These are phyloP conservation scores for Meriones unguiculatus DNA, from an alignment of 2,113 vertebrate genomes.

Conservation along the genomic window DNA sequence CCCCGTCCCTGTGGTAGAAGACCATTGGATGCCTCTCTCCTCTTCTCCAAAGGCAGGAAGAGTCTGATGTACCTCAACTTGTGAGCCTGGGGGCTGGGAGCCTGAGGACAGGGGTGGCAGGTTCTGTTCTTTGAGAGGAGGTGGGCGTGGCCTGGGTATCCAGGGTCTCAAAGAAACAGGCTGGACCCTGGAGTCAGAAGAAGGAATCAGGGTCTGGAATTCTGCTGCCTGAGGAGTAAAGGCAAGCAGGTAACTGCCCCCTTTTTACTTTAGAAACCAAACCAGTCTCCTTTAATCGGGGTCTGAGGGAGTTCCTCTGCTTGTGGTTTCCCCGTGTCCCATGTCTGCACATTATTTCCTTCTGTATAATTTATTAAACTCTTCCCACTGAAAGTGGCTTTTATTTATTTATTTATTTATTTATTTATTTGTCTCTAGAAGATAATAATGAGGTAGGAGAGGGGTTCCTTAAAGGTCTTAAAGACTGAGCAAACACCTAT, in stretches of 20 bases:
- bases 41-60: background rate
- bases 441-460: background rate
- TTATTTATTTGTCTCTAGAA: background rate
- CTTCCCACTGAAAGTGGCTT: background rate
- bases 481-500: background rate
- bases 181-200: background rate
- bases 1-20: background rate
- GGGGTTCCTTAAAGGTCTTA: background rate
- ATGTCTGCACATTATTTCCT: background rate
- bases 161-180: background rate
- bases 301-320: background rate
- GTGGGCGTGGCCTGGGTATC: fast-evolving
- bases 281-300: background rate
- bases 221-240: background rate
- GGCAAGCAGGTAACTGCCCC: background rate
- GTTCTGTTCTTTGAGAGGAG: background rate
- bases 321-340: background rate
- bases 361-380: slow-evolving; percentile 74
- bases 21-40: background rate
- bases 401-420: too few species aligned
- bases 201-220: background rate
- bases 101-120: background rate
- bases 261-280: background rate
- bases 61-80: background rate
- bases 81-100: background rate